Percentiles rank a stretch among this genome's conserved stretches.
Evolutionary conservation across 2,797 vertebrate species (phyloP).

Genomic region (Odontamblyopus lacepedii): DNA sequence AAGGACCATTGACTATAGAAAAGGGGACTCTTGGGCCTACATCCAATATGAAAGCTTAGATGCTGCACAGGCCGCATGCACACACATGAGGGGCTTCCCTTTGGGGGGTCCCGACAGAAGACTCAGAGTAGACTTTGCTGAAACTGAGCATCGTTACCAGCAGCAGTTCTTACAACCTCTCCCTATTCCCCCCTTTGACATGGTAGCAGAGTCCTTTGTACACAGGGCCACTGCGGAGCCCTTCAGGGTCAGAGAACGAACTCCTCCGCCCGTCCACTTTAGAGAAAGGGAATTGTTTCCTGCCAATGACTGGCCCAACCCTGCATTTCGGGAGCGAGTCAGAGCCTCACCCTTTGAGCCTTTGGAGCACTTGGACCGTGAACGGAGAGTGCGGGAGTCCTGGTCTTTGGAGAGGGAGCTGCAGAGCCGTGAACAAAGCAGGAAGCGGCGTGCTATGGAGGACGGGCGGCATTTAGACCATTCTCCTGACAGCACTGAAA

Average conservation of each 20-base stretch:
- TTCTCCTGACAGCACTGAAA: constrained; percentile 91
- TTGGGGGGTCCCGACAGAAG: constrained; percentile 93
- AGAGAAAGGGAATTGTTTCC: constrained; percentile 93
- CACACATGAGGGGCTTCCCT: constrained; percentile 96
- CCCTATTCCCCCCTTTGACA: constrained; percentile 91
- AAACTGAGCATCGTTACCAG: constrained; percentile 94
- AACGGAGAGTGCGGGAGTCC: constrained; percentile 83
- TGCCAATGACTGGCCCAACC: constrained; percentile 89
- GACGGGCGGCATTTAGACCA: constrained; percentile 91
- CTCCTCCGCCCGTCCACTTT: constrained; percentile 92
- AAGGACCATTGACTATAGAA: constrained; percentile 96
- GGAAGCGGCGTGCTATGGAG: constrained; percentile 88
- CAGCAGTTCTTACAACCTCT: constrained; percentile 95
- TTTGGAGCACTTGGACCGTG: constrained; percentile 90
- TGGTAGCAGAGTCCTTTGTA: constrained; percentile 90
- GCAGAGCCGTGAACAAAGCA: constrained; percentile 85
- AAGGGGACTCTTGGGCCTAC: constrained; percentile 97
- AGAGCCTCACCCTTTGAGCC: constrained; percentile 89
- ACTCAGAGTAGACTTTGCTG: constrained; percentile 95
- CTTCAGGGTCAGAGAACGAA: constrained; percentile 91
- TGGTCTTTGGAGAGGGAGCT: constrained; percentile 95
- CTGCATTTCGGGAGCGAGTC: constrained; percentile 90
- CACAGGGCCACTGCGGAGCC: constrained; percentile 91
- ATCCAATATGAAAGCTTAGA: constrained; percentile 99
- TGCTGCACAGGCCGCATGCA: constrained; percentile 94